phyloP scores from a whole-genome alignment of 1,140 invertebrate species.

The Gryon sp. region DNA sequence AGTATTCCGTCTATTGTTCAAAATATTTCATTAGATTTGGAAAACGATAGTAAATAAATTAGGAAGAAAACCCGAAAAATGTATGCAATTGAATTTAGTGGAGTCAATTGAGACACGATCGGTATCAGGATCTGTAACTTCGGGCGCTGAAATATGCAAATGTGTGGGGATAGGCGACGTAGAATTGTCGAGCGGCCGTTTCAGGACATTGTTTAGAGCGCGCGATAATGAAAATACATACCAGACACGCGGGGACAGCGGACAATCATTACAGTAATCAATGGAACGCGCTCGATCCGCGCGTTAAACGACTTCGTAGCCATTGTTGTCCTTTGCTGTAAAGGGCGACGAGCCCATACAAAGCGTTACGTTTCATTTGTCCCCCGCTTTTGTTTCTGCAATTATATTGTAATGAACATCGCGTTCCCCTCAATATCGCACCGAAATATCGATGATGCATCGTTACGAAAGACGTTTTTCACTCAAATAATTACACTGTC shows the following conservation, averaged over 20 bases:
- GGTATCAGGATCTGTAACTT: slow-evolving; percentile 50
- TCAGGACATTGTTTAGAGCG: slow-evolving; percentile 61
- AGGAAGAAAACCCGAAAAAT: too few species aligned
- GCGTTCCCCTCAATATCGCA: slow-evolving; percentile 49
- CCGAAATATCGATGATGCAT: slow-evolving; percentile 49
- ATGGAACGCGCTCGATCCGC: slow-evolving; percentile 60
- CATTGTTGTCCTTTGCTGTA: slow-evolving; percentile 65
- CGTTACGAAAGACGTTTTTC: slow-evolving; percentile 57
- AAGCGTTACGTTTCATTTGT: slow-evolving; percentile 65
- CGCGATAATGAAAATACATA: slow-evolving; percentile 75
- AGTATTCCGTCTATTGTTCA: too few species aligned
- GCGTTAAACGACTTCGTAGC: slow-evolving; percentile 53
- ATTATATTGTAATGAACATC: slow-evolving; percentile 66
- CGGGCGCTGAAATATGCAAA: slow-evolving; percentile 70
- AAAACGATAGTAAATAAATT: background rate
- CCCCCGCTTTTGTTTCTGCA: slow-evolving; percentile 63
- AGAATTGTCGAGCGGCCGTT: slow-evolving; percentile 65
- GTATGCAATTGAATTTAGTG: slow-evolving; percentile 44
- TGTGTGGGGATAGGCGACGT: slow-evolving; percentile 58
- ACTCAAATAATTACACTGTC: slow-evolving; percentile 55
- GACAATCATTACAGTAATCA: slow-evolving; percentile 68
- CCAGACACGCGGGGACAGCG: slow-evolving; percentile 65
- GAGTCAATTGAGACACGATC: slow-evolving; percentile 66
- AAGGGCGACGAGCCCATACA: slow-evolving; percentile 57
- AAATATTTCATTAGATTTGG: background rate